Base-by-base conservation (phyloP, 2,888 invertebrate species). In the Hymenopus coronatus region DNA sequence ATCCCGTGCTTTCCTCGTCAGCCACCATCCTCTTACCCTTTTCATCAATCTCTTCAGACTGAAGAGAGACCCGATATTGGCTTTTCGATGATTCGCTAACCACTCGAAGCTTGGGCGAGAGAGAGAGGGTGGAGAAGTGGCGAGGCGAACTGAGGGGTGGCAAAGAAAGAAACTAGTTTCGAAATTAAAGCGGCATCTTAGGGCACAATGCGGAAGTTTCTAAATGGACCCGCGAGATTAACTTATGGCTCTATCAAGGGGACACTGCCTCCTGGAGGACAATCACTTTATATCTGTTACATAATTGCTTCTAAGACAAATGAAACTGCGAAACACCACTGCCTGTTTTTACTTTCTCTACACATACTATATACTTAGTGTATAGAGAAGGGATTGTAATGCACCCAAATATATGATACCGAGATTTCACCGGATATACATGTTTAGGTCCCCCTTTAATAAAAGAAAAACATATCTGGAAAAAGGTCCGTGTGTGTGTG, bases 41-140 rank as follows among this genome's bases (percentile, higher is more conserved):
- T 82, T 33, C 87, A 87, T 87, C 87, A 87, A 82, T 82, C 87
- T 87, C 87, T 82, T 87, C 82, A 87, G 87, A 87, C n/a, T 33
- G 40, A 82, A 87, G 27, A 70, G 54, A 70, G 25, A 87, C 25
- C 82, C 87, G 87, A 87, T 87, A 87, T 87, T 87, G 87, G 87
- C 82, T 87, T 87, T 87, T 33, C 87, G 82, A 87, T 87, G 70
- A 87, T 87, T 82, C 82, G 87, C 82, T 87, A 87, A 30, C 87
- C 87, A 87, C 40, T 82, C 82, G 33, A 85, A 46, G 46, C 46
- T 46, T 27, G n/a, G 28, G n/a, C 40, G 46, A 40, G 85, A 30
- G 40, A 46, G 84, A 33, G 12, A n/a, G 46, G 27, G 85, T 27
- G 46, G n/a, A 25, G 54, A 70, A 70, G 54, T 70, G 54, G 54